Evolutionary conservation across 2,113 vertebrate species (phyloP), one percentile per base, ranked within the genome.

Genomic region (Actenoides lindsayi): DNA sequence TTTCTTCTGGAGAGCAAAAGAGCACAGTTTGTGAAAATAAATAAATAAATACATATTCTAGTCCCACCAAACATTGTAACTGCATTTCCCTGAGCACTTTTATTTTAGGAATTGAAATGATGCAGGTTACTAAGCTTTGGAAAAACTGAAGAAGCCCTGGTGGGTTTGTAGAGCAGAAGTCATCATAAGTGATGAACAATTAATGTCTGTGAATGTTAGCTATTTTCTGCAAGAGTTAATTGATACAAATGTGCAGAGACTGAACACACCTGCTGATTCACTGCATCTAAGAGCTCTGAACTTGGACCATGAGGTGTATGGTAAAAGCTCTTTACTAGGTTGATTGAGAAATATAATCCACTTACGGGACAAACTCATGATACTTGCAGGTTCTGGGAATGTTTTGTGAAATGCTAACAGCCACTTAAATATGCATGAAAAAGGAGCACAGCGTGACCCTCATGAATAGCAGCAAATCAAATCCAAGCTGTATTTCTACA

Each of bases 221-320:
- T 68, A 33, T 90, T 95, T 97, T 96, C 87, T 67, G 28, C 57
- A 85, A 87, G 87, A 87, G 81, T 39, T 98, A 97, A 97, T 92
- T 91, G 85, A 65, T 71, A 79, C 39, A 96, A 87, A 93, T 79
- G 35, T 30, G 46, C 71, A 12, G 59, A 92, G 92, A 86, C 42
- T 13, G 70, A 95, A 23, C 13, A 1, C 2, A 30, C 53, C 77
- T 73, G 84, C 64, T 91, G 90, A 69, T 87, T 78, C 28, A 4
- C 68, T 88, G 64, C 35, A 2, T 68, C 69, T 16, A 28, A 86
- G 37, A 51, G 82, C 74, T 86, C 73, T 62, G 84, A 83, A 79
- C 16, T 75, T 21, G 62, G 51, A 83, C 30, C 42, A 15, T 5
- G 56, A 89, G 37, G 37, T 57, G 42, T 13, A 15, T 18, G 56